Percentiles rank a stretch among this genome's conserved stretches.
Conservation (phyloP, 2,888 invertebrate genomes). For the Microctonus brassicae region DNA sequence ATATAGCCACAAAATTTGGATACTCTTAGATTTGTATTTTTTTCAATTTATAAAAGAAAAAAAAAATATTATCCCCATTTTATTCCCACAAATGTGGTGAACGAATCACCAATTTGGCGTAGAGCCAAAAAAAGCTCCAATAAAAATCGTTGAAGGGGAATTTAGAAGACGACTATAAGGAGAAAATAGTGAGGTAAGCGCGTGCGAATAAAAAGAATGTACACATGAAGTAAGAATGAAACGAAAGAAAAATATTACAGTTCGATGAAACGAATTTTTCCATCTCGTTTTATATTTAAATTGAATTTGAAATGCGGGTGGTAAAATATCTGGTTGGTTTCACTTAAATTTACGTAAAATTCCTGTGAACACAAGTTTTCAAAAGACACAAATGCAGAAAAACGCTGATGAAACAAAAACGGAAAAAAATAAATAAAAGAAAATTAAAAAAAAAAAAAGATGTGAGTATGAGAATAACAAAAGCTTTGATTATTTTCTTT, state of each 20-base stretch:
- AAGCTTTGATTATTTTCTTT: conserved; percentile 9
- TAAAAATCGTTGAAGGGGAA: conserved; percentile 15
- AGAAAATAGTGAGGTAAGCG: neutral
- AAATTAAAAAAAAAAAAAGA: too few species aligned
- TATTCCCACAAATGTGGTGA: conserved; percentile 7
- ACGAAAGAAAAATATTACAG: neutral
- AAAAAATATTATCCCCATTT: neutral
- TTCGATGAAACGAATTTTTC: conserved; percentile 15
- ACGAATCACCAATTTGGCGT: conserved; percentile 34
- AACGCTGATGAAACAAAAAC: conserved; percentile 14
- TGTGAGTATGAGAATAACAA: too few species aligned
- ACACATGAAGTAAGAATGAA: neutral
- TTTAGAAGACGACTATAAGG: neutral
- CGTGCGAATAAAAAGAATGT: too few species aligned
- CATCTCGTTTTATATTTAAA: neutral
- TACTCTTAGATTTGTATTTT: neutral
- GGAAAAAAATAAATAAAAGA: neutral
- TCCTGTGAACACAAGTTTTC: neutral
- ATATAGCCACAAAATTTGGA: neutral
- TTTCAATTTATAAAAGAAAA: neutral
- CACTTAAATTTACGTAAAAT: neutral
- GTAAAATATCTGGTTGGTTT: neutral
- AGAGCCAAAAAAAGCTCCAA: conserved; percentile 20
- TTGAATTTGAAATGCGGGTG: too few species aligned
- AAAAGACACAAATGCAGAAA: conserved; percentile 5